Evolutionary conservation across 2,888 invertebrate genomes (phyloP), one percentile per base, ranked within the genome.

Genomic region (Torymus auratus): DNA sequence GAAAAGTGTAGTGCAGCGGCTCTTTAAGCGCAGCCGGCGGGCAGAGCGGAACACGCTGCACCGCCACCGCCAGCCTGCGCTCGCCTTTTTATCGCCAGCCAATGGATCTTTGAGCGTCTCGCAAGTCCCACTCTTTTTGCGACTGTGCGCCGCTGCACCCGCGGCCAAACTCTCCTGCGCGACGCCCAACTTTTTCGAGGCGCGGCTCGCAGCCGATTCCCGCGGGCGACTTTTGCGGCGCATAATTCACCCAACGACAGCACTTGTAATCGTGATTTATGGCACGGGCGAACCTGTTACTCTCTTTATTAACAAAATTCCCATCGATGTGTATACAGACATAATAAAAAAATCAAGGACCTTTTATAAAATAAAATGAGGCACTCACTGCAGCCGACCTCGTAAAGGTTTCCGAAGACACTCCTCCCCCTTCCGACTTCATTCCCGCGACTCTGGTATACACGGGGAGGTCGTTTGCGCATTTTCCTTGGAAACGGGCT

Each of bases 1-100:
- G 41, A 55, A 23, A 28, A 64, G 41, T 64, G 58, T 65, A 60
- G 77, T 56, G 28, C 58, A 23, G 62, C 65, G 80, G 78, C 74
- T 81, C 79, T 80, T 84, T 83, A 82, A 73, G 74, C 71, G 28
- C 83, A 83, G 76, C 84, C 80, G 80, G 77, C 79, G 81, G 76
- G 75, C 71, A 70, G n/a, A 23, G 60, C 53, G 41, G 41, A 69
- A 64, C 60, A 28, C 41, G 50, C 20, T 15, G 62, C 70, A 62
- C 65, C 52, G 52, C 62, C 20, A 55, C 23, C 60, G 62, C 50
- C 50, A 1, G 61, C 41, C 62, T 64, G 41, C 15, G 41, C 15
- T 41, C 58, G 68, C 64, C 78, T 82, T 83, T 83, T 83, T 82
- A 83, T 83, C 81, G 82, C 17, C 50, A 68, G 52, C 79, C 83